phyloP scores from a whole-genome alignment of 64 coral and sea anemone species.

The Catalaphyllia jardinei region DNA sequence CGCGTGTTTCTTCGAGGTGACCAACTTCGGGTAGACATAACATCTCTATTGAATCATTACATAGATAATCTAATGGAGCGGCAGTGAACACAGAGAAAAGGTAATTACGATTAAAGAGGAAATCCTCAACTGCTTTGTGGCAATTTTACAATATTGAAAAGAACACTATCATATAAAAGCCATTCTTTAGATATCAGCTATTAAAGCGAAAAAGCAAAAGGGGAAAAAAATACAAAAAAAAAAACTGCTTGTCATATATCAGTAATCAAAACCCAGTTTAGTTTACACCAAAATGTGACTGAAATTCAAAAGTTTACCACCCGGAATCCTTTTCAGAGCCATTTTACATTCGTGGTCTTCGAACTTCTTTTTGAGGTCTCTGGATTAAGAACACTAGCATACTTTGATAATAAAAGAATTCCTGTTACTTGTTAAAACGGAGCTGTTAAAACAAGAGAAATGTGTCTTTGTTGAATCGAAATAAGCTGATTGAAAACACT shows the following conservation, averaged over 20 bases:
- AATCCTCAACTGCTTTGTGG: slow-evolving; percentile 21
- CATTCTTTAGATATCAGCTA: neutral
- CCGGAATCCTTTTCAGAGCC: neutral
- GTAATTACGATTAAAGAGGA: slow-evolving; percentile 31
- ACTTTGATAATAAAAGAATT: too few relatives aligned
- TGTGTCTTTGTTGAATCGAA: neutral
- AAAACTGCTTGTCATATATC: neutral
- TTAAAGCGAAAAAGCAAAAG: neutral
- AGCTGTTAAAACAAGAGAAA: slow-evolving; percentile 8
- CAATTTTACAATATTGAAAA: slow-evolving; percentile 15
- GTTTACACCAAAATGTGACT: neutral
- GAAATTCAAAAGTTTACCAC: neutral
- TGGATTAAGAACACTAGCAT: neutral
- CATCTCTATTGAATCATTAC: slow-evolving; percentile 22
- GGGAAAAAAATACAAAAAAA: neutral
- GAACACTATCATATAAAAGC: neutral
- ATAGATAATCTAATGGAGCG: slow-evolving; percentile 50
- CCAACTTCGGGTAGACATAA: slow-evolving; percentile 18
- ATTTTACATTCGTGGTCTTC: neutral
- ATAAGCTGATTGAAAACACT: neutral
- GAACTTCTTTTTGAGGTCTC: neutral
- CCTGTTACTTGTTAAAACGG: neutral
- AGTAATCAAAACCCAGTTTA: neutral
- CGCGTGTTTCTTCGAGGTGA: slow-evolving; percentile 17
- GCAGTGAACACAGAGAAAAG: slow-evolving; percentile 43